Conservation (phyloP, 2,888 invertebrate genomes). For the Stenurella melanura region DNA sequence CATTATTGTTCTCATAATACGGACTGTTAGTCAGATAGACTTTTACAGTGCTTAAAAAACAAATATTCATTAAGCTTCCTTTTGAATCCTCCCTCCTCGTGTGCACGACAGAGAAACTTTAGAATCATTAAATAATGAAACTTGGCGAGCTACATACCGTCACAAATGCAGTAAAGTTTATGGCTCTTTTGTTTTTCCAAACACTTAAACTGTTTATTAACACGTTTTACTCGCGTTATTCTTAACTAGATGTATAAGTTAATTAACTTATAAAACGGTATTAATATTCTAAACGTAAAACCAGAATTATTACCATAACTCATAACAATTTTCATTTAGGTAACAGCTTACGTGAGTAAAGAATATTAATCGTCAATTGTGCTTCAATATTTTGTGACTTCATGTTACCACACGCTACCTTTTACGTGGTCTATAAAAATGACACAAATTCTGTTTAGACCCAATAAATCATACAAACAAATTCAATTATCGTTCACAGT, state of each 20-base stretch:
- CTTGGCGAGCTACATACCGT: not conserved
- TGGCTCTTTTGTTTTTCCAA: not conserved
- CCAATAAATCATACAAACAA: slow-evolving; percentile 44
- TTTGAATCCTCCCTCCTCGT: not conserved
- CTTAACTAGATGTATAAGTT: not conserved
- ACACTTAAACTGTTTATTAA: not conserved
- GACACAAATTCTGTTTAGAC: slow-evolving; percentile 38
- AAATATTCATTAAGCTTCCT: not conserved
- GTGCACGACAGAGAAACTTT: not conserved
- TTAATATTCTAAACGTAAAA: slow-evolving; percentile 9
- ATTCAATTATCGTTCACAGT: slow-evolving; percentile 39
- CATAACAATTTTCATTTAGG: slow-evolving; percentile 28
- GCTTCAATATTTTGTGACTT: slow-evolving; percentile 16
- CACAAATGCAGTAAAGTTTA: not conserved
- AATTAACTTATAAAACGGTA: slow-evolving; percentile 15
- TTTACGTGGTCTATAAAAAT: slow-evolving; percentile 39
- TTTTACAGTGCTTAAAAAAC: no score
- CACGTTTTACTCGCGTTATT: not conserved
- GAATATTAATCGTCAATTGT: slow-evolving; percentile 34
- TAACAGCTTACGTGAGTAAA: slow-evolving; percentile 29
- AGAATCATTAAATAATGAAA: not conserved
- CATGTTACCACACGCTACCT: slow-evolving; percentile 36
- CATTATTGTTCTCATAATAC: no score
- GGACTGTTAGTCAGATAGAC: no score
- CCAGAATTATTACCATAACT: slow-evolving; percentile 34